Evolutionary conservation across 2,113 vertebrate species (phyloP), one percentile per base, ranked within the genome.

Genomic region (Nothoprocta perdicaria): DNA sequence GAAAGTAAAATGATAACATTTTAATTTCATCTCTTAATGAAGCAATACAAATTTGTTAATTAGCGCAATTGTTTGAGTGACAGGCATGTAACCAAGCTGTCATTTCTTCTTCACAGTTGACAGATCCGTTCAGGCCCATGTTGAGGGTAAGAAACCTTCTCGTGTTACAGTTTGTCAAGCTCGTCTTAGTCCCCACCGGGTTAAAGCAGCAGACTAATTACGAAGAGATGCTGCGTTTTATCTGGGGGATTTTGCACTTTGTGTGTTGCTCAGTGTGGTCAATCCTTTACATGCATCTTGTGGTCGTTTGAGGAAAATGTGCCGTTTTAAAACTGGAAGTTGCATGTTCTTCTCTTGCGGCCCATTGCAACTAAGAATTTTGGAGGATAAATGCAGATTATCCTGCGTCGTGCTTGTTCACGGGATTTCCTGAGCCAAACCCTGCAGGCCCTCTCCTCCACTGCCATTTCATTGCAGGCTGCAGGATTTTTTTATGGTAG

Each of bases 41-140:
- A 97, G 97, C 97, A 97, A 93, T 97, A 97, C 97, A 96, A 96
- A 96, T 97, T 97, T 97, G 97, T 97, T 98, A 98, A 98, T 98
- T 98, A 97, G 96, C 97, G 95, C 96, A 75, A 97, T 98, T 97
- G 95, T 98, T 97, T 98, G 98, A 98, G 97, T 98, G 98, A 98
- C 98, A 97, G 97, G 96, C 96, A 82, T 98, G 97, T 98, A 98
- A 98, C 97, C 94, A 95, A 97, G 97, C 97, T 98, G 97, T 97
- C 96, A 98, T 96, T 97, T 97, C 97, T 97, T 98, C 96, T 98
- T 96, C 97, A 94, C 96, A 99, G 99, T 97, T 99, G 98, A 98
- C 99, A 94, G 99, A 99, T 98, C 99, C 99, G 78, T 99, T 99
- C 98, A 98, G 99, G 96, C 99, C 99, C 90, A 98, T 99, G 98